Evolutionary conservation across 2,797 vertebrate genomes (phyloP).

Genomic region (Dromococcyx pavoninus): DNA sequence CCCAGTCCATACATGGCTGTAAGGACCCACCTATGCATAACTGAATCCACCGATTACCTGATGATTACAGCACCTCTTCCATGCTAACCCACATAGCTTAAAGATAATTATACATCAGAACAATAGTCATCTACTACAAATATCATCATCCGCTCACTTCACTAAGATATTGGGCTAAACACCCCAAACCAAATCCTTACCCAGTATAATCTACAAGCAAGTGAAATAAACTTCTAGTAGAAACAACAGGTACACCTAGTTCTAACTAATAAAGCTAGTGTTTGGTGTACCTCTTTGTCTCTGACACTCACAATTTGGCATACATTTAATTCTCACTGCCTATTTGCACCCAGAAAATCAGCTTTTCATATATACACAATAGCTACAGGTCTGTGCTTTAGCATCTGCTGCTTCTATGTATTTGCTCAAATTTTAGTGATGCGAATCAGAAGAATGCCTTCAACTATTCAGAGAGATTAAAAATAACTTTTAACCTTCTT

Average conservation of each 20-base stretch:
- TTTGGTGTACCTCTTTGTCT: neutral
- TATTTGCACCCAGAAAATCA: neutral
- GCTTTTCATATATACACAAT: neutral
- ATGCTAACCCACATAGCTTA: neutral
- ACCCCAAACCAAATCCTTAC: neutral
- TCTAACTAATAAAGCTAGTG: neutral
- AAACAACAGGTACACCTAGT: neutral
- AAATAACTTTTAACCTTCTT: neutral
- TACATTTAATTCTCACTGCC: neutral
- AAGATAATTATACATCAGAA: neutral
- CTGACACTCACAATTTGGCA: neutral
- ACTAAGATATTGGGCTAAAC: neutral
- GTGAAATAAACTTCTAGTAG: neutral
- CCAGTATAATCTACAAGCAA: neutral
- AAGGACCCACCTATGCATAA: neutral
- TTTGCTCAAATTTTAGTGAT: neutral
- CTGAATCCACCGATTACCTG: neutral
- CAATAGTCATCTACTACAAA: neutral
- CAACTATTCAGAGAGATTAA: neutral
- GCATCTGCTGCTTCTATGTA: neutral
- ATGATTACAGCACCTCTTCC: neutral
- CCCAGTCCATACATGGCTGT: neutral
- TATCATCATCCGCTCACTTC: neutral
- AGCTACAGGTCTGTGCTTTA: neutral
- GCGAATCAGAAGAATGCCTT: neutral